Evolutionary conservation across 2,113 vertebrate species (phyloP).

Genomic region (Scatophagus argus): DNA sequence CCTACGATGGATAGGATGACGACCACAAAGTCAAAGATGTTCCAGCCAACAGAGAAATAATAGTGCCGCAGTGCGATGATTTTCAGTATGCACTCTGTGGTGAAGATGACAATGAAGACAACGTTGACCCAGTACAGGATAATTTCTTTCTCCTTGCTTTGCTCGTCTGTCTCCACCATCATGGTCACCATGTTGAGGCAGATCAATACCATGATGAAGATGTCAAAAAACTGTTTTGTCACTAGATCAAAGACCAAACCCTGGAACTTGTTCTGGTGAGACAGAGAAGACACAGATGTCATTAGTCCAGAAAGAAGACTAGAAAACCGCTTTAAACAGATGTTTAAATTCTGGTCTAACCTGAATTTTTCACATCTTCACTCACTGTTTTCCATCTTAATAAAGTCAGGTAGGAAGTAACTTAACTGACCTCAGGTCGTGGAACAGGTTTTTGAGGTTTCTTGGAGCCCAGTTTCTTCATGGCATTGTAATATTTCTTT

Average conservation of each 20-base stretch:
- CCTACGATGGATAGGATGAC: conserved; percentile 94
- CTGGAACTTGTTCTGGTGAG: conserved; percentile 61
- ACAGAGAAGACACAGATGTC: conserved; percentile 16
- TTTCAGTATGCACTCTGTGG: conserved; percentile 90
- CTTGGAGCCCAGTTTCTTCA: conserved; percentile 97
- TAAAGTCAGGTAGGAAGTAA: not conserved
- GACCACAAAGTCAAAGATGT: conserved; percentile 97
- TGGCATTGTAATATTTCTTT: conserved; percentile 98
- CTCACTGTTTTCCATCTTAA: not conserved
- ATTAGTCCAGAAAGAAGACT: not conserved
- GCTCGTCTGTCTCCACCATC: conserved; percentile 97
- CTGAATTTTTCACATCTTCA: not conserved
- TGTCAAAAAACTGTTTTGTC: conserved; percentile 92
- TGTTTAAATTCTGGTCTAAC: not conserved
- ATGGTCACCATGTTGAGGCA: conserved; percentile 98
- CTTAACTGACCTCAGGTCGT: conserved; percentile 86
- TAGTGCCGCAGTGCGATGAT: conserved; percentile 90
- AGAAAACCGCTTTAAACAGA: not conserved
- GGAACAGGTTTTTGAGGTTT: conserved; percentile 96
- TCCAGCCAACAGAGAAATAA: conserved; percentile 94
- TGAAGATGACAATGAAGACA: conserved; percentile 93
- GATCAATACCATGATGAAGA: conserved; percentile 95
- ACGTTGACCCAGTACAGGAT: conserved; percentile 91
- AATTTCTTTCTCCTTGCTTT: conserved; percentile 86
- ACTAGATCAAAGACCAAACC: conserved; percentile 93